phyloP scores from a whole-genome alignment of 2,797 vertebrate genomes.

The Ctenochaetus hawaiiensis region DNA sequence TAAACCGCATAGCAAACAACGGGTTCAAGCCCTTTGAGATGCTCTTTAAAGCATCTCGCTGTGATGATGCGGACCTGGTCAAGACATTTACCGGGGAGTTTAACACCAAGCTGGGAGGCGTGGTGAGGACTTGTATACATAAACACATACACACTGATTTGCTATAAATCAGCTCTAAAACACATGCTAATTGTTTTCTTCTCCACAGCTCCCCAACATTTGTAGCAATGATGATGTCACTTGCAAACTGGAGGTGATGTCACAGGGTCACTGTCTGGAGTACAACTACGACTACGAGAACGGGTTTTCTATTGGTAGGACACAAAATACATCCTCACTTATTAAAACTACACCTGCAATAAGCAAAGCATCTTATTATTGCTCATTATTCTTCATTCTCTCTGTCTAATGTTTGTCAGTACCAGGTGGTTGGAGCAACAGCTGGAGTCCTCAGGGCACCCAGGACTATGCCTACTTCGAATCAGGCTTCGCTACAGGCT shows the following conservation, averaged over 20 bases:
- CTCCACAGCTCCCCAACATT: conserved; percentile 91
- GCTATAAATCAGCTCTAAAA: background rate
- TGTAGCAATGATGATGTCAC: conserved; percentile 92
- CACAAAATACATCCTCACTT: background rate
- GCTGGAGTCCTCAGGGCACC: conserved; percentile 87
- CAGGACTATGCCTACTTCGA: conserved; percentile 96
- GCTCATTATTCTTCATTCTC: conserved; percentile 4
- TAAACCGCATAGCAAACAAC: conserved; percentile 95
- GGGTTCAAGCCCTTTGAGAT: conserved; percentile 98
- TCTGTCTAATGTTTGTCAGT: conserved; percentile 76
- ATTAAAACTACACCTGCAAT: background rate
- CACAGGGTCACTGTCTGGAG: conserved; percentile 94
- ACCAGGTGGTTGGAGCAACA: conserved; percentile 89
- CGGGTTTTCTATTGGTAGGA: conserved; percentile 95
- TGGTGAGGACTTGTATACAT: conserved; percentile 84
- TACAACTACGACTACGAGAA: conserved; percentile 99
- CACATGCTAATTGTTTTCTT: background rate
- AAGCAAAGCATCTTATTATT: background rate
- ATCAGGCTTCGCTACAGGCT: conserved; percentile 84
- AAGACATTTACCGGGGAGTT: conserved; percentile 93
- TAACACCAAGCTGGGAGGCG: conserved; percentile 90
- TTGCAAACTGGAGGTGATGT: conserved; percentile 92
- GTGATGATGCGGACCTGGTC: conserved; percentile 91
- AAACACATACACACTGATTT: background rate
- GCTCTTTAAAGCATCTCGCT: conserved; percentile 95